Conservation (phyloP, 2,113 vertebrate genomes). For the Amblyornis subalaris region DNA sequence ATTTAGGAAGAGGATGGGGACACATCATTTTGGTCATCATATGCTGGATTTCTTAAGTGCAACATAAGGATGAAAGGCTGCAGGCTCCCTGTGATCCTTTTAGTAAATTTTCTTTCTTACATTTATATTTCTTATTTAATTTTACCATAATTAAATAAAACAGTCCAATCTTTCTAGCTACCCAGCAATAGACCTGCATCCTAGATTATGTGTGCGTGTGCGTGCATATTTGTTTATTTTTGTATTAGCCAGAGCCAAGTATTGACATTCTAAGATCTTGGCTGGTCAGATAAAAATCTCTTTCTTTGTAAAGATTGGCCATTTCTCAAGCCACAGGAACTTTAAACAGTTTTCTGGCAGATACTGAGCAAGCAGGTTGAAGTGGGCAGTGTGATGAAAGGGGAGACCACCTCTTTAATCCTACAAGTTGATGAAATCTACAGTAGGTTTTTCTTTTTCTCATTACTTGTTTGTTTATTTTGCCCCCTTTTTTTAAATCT, state of each 20-base stretch:
- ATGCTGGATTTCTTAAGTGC: not conserved
- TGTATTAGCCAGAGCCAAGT: conserved; percentile 16
- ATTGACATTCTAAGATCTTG: conserved; percentile 57
- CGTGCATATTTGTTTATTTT: not conserved
- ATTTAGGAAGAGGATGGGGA: not conserved
- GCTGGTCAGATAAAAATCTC: conserved; percentile 37
- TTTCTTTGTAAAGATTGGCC: conserved; percentile 60
- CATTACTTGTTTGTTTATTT: not conserved
- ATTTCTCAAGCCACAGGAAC: conserved; percentile 70
- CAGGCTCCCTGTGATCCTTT: not conserved
- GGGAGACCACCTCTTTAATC: conserved; percentile 44
- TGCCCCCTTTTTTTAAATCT: not conserved
- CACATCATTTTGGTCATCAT: not conserved
- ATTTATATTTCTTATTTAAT: not conserved
- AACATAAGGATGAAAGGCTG: not conserved
- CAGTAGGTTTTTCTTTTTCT: not conserved
- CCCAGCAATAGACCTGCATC: not conserved
- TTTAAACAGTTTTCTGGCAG: conserved; percentile 65
- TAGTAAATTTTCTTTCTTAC: not conserved
- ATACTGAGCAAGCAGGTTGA: conserved; percentile 62
- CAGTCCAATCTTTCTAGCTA: not conserved
- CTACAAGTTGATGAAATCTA: conserved; percentile 28
- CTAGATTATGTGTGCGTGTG: not conserved
- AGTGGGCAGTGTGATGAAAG: conserved; percentile 52
- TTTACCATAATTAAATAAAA: not conserved